phyloP scores from a whole-genome alignment of 2,797 vertebrate species.

The Falco naumanni region DNA sequence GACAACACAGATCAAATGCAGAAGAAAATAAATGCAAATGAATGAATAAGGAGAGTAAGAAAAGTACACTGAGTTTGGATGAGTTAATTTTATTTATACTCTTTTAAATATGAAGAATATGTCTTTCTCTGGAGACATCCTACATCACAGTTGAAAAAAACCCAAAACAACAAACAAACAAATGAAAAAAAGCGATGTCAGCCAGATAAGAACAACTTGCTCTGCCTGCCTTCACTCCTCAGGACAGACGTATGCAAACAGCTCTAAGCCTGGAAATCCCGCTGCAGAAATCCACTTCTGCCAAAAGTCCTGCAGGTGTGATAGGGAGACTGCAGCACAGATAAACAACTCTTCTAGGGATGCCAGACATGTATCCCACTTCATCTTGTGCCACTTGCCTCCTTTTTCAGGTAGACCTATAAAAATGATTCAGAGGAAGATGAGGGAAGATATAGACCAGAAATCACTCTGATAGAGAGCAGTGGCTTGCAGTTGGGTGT shows the following conservation, averaged over 20 bases:
- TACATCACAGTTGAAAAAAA: not conserved
- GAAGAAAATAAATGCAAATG: slow-evolving; percentile 2
- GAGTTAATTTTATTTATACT: not conserved
- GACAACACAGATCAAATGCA: not conserved
- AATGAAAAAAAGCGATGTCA: not conserved
- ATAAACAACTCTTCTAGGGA: not conserved
- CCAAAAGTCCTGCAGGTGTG: not conserved
- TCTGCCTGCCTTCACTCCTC: not conserved
- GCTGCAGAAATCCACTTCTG: not conserved
- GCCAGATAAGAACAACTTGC: not conserved
- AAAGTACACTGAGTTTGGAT: not conserved
- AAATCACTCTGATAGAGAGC: not conserved
- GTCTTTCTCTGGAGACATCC: not conserved
- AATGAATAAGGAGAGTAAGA: not conserved
- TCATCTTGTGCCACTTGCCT: not conserved
- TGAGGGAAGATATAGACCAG: not conserved
- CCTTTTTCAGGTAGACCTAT: not conserved
- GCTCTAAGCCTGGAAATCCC: not conserved
- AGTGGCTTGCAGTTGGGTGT: not conserved
- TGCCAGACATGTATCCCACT: not conserved
- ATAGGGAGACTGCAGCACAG: not conserved
- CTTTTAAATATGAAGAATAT: not conserved
- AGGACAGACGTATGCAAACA: not conserved
- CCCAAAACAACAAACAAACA: not conserved
- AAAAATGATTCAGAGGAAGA: not conserved